Conservation (phyloP, 2,888 invertebrate genomes). For the Nephrotoma appendiculata region DNA sequence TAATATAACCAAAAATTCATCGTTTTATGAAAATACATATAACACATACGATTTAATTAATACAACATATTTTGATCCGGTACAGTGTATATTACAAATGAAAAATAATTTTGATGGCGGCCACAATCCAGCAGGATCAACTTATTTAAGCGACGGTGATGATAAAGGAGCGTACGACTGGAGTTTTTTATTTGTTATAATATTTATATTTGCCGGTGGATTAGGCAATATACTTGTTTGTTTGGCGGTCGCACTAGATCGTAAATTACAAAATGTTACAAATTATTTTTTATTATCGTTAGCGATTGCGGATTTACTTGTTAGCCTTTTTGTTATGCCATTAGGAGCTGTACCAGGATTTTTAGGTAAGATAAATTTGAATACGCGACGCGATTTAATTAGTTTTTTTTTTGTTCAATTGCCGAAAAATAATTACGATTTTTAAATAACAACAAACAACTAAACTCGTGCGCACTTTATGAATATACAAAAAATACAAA, state of each 20-base stretch:
- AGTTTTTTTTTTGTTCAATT: not conserved
- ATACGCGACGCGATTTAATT: not conserved
- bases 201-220: slow-evolving; percentile 78
- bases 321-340: slow-evolving; percentile 92
- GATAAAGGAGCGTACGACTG: slow-evolving; percentile 45
- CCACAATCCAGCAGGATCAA: not conserved
- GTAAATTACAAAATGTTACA: slow-evolving; percentile 83
- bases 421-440: not conserved
- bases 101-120: not conserved
- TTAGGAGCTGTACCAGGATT: slow-evolving; percentile 87
- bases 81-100: slow-evolving; percentile 4
- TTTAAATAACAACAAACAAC: not conserved
- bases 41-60: slow-evolving; percentile 5
- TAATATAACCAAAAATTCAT: slow-evolving; percentile 6
- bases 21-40: slow-evolving; percentile 6
- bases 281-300: slow-evolving; percentile 90
- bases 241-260: slow-evolving; percentile 80
- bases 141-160: not conserved
- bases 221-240: slow-evolving; percentile 88
- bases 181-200: slow-evolving; percentile 69
- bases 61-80: not conserved
- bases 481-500: not conserved
- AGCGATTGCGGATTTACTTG: slow-evolving; percentile 85
- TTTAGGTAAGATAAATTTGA: slow-evolving; percentile 49
- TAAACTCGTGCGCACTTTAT: not conserved